Evolutionary conservation across 2,888 invertebrate species (phyloP).

Genomic region (Abrostola tripartita): DNA sequence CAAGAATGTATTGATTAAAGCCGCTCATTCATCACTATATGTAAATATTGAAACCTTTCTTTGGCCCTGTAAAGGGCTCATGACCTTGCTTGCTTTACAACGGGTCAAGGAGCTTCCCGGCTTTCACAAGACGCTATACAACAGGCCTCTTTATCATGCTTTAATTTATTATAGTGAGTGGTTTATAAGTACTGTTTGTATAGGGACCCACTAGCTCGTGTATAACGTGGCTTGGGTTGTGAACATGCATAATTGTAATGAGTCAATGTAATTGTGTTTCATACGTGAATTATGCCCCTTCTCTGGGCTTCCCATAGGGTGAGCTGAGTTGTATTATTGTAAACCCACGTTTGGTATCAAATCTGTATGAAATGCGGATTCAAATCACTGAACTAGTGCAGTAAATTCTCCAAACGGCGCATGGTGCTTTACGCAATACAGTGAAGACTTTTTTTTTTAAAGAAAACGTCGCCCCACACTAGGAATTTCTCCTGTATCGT

Average conservation of each 20-base stretch:
- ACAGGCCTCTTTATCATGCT: constrained; percentile 26
- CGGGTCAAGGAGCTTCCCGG: constrained; percentile 50
- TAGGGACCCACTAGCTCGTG: constrained; percentile 5
- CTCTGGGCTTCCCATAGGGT: too few relatives aligned
- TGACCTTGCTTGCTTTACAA: constrained; percentile 41
- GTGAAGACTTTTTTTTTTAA: too few relatives aligned
- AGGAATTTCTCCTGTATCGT: too few relatives aligned
- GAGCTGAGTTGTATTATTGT: too few relatives aligned
- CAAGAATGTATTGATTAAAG: constrained; percentile 38
- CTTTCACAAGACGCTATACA: constrained; percentile 33
- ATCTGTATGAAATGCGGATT: too few relatives aligned
- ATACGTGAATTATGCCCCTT: too few relatives aligned
- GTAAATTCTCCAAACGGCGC: too few relatives aligned
- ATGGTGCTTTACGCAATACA: too few relatives aligned
- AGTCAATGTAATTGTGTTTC: too few relatives aligned
- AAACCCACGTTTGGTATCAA: too few relatives aligned
- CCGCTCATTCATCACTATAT: constrained; percentile 47
- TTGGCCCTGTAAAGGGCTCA: constrained; percentile 26
- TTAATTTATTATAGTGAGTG: constrained; percentile 42
- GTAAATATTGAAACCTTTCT: constrained; percentile 48
- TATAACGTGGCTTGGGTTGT: neutral
- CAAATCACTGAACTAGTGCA: too few relatives aligned
- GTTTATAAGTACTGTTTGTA: constrained; percentile 9
- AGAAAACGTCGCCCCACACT: too few relatives aligned
- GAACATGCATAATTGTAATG: neutral